Base-by-base conservation (phyloP, 2,888 invertebrate genomes). In the Timema cristinae region DNA sequence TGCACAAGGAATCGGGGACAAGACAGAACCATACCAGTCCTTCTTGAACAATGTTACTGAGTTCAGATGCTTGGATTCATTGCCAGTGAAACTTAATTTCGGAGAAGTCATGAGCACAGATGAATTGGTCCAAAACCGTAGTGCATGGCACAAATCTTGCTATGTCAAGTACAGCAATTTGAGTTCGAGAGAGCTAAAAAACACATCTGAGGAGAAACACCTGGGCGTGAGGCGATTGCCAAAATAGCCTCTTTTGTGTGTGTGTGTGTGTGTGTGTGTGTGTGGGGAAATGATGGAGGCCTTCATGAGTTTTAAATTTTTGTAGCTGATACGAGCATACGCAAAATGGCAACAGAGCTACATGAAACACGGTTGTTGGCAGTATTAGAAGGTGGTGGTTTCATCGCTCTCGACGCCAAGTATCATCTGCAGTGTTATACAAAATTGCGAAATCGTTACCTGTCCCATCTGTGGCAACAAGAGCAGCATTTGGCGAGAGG, bases 401-500 rank as follows among this genome's bases (percentile, higher is more conserved):
- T 56, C 56, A 56, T 56, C 16, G 56, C 56, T 7, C 56, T 56
- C 16, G 56, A 56, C 5, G 7, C 56, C 56, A 56, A 56, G 16
- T 56, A 56, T 1, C 9, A 56, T 56, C 7, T 56, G 56, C 56
- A 56, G 16, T 56, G 56, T 56, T 56, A 56, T 56, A 11, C 56
- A 56, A 7, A 5, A 56, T 16, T 56, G 56, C n/a, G 56, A 56
- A 56, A 56, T 56, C 56, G 56, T 16, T 56, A 56, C 56, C 56
- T 5, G 56, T 56, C 56, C 16, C 56, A 56, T 16, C 7, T 56
- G 16, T 6, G 56, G 56, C n/a, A 56, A 56, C 56, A 15, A 59
- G 66, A 68, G 68, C 68, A 56, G 50, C 15, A 52, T 51, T 68
- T 68, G 68, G 50, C 7, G 52, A 32, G 51, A 47, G 68, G 0